These are phyloP conservation scores for Pammene aurita DNA, from an alignment of 2,888 invertebrate genomes.

Conservation along the genomic window DNA sequence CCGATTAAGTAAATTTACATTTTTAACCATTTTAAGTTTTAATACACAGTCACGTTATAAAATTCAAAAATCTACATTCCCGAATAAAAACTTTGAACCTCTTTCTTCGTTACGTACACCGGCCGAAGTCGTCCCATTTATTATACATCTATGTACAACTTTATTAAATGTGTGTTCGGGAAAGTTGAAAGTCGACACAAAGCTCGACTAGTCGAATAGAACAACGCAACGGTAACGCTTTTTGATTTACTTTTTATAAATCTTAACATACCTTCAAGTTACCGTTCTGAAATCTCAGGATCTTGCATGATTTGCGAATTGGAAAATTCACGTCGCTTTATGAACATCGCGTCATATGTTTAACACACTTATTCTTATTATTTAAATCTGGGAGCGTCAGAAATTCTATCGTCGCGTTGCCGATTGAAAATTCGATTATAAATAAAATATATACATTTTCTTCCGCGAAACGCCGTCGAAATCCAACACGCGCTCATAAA, in stretches of 20 bases:
- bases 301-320: background rate
- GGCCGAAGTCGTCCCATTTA: background rate
- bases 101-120: constrained; percentile 1
- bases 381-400: background rate
- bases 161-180: background rate
- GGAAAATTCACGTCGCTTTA: background rate
- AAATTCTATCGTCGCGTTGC: background rate
- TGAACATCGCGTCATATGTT: background rate
- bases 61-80: constrained; percentile 11
- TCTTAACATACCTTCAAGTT: background rate
- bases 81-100: background rate
- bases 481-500: background rate
- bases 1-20: constrained; percentile 10
- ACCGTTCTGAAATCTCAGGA: background rate
- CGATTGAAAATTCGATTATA: constrained; percentile 4
- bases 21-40: background rate
- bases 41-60: background rate
- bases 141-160: constrained; percentile 4
- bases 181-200: background rate
- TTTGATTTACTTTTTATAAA: background rate
- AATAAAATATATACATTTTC: constrained; percentile 23
- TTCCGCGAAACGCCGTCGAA: background rate
- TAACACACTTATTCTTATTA: background rate
- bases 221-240: background rate
- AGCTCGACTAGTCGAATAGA: background rate